Evolutionary conservation across 92 coral and sea anemone genomes (phyloP).

Genomic region (Galaxea fascicularis): DNA sequence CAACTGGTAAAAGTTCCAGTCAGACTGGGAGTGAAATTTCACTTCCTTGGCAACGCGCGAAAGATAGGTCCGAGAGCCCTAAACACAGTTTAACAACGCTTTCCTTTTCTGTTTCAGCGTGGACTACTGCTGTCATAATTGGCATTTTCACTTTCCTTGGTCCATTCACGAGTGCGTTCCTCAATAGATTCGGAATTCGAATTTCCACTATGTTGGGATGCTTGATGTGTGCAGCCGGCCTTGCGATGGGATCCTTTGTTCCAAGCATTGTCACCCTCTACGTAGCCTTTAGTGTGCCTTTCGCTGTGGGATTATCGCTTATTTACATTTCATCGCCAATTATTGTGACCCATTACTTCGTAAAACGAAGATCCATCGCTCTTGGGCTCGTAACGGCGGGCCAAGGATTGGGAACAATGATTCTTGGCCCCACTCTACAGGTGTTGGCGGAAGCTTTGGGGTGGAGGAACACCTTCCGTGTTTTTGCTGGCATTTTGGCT

Average conservation of each 20-base stretch:
- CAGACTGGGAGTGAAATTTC: slow-evolving; percentile 37
- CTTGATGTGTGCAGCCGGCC: slow-evolving; percentile 3
- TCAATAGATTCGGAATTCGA: slow-evolving; percentile 28
- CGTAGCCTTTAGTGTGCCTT: slow-evolving; percentile 52
- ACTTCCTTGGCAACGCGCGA: no score
- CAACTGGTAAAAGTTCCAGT: no score
- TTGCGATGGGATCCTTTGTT: slow-evolving; percentile 12
- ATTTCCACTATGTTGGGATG: not conserved
- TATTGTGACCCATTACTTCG: slow-evolving; percentile 31
- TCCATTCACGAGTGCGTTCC: slow-evolving; percentile 26
- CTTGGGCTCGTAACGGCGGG: slow-evolving; percentile 55
- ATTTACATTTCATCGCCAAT: slow-evolving; percentile 21
- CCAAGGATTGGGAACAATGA: slow-evolving; percentile 48
- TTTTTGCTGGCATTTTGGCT: slow-evolving; percentile 37
- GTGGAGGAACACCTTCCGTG: slow-evolving; percentile 62
- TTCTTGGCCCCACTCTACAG: slow-evolving; percentile 48
- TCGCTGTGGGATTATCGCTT: slow-evolving; percentile 36
- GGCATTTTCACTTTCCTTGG: not conserved
- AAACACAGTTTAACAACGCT: no score
- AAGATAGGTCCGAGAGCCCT: not conserved
- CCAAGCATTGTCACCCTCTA: slow-evolving; percentile 17
- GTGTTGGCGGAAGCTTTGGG: slow-evolving; percentile 35
- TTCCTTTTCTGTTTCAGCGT: no score
- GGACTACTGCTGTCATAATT: no score
- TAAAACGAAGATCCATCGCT: slow-evolving; percentile 40